Base-by-base conservation (phyloP, 2,888 invertebrate genomes). In the Abrostola triplasia region DNA sequence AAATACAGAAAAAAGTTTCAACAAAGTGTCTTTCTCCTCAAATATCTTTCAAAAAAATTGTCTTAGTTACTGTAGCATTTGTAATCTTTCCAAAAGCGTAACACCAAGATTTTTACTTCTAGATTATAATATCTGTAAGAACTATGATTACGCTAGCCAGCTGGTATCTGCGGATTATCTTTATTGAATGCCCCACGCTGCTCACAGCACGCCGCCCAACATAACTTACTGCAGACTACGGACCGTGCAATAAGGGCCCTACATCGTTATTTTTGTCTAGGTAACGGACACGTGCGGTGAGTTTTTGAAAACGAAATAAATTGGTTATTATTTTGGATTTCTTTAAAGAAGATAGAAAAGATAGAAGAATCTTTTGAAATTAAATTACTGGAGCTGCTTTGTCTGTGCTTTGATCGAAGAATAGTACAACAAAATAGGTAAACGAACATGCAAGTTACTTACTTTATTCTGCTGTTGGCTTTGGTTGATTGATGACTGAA, bases 111-210 rank as follows among this genome's bases (percentile, higher is more conserved):
- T 65, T 59, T 42, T 53, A 54, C 52, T 63, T 55, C 66, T 50
- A 53, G 61, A 47, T 54, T 65, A 63, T 55, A 52, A 67, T 68
- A 71, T 68, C 76, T 67, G 62, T 64, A 36, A 24, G 13, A 38
- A 55, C 67, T 62, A 69, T 75, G 76, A 77, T 77, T 68, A 73
- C 66, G 76, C 55, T 65, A 56, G 55, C 70, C 63, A 67, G 64
- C 62, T 66, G 82, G 79, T 89, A 90, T 90, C 90, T 86, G 70
- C 68, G 84, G 90, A 90, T 90, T 88, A 92, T 92, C 92, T 91
- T 89, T 91, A 93, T 93, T 92, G 91, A 90, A 91, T 91, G 88
- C 92, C 92, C 80, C 93, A 91, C 88, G 92, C 92, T 92, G 93
- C 73, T 90, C 90, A 47, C 91, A 91, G 90, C 91, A 85, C 74